Percentiles rank a stretch among this genome's conserved stretches.
phyloP scores from a whole-genome alignment of 1,140 invertebrate species.

The Teleopsis dalmanni region DNA sequence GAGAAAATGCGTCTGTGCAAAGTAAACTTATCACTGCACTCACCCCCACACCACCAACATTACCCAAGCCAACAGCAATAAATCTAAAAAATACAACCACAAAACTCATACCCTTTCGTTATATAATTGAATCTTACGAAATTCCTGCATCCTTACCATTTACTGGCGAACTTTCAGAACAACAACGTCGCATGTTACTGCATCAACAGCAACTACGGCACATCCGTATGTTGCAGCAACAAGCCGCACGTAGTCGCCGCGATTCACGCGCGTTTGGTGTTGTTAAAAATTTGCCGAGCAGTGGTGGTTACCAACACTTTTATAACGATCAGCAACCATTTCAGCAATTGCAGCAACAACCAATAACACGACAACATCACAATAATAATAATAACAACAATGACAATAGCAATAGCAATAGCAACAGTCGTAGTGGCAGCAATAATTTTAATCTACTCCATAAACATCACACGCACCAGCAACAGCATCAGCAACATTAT shows the following conservation, averaged over 20 bases:
- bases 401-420: conserved; percentile 7
- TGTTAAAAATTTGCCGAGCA: not conserved
- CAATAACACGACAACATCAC: conserved; percentile 13
- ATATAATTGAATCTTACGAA: conserved; percentile 34
- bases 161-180: not conserved
- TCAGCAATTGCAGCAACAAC: conserved; percentile 21
- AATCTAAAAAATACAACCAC: not conserved
- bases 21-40: too few species aligned
- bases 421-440: not conserved
- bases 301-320: not conserved
- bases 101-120: conserved; percentile 10
- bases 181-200: conserved; percentile 7
- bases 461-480: not conserved
- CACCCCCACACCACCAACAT: not conserved
- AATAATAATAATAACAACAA: conserved; percentile 4
- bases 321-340: conserved; percentile 13
- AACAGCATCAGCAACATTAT: conserved; percentile 5
- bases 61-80: conserved; percentile 1
- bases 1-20: not conserved
- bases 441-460: not conserved
- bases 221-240: conserved; percentile 14
- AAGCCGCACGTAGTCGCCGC: conserved; percentile 30
- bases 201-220: conserved; percentile 12
- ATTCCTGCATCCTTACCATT: conserved; percentile 19
- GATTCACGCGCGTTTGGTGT: conserved; percentile 13